Percentiles rank a stretch among this genome's conserved stretches.
Evolutionary conservation across 2,888 invertebrate species (phyloP).

Genomic region (Quadriops clusia): DNA sequence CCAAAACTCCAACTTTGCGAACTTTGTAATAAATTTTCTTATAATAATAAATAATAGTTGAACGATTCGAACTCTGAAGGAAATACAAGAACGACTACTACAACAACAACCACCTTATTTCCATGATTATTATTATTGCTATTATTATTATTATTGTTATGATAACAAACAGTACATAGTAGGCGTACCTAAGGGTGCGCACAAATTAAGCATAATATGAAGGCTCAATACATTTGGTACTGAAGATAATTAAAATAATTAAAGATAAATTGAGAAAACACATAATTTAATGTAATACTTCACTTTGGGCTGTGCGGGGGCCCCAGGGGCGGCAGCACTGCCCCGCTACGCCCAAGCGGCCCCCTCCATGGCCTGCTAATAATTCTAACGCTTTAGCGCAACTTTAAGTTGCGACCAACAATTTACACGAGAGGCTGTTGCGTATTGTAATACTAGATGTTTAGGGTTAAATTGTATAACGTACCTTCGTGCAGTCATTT

Average conservation of each 20-base stretch:
- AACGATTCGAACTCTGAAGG: too few relatives aligned
- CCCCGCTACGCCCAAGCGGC: conserved; percentile 17
- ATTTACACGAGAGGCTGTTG: conserved; percentile 38
- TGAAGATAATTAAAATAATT: conserved; percentile 15
- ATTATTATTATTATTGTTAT: too few relatives aligned
- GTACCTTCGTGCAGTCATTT: conserved; percentile 26
- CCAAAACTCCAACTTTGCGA: conserved; percentile 33
- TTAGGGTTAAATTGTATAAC: conserved; percentile 25
- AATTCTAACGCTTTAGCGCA: conserved; percentile 42
- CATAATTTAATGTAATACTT: too few relatives aligned
- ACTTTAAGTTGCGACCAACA: conserved; percentile 27
- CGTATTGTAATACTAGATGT: conserved; percentile 33
- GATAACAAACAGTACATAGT: too few relatives aligned
- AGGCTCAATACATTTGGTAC: conserved; percentile 18
- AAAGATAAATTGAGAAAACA: too few relatives aligned
- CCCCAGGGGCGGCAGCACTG: conserved; percentile 17
- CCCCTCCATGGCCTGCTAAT: conserved; percentile 23
- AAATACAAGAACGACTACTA: too few relatives aligned
- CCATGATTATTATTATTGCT: too few relatives aligned
- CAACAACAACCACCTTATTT: too few relatives aligned
- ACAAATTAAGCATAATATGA: too few relatives aligned
- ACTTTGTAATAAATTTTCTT: conserved; percentile 26
- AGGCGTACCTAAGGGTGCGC: not conserved
- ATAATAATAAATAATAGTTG: conserved; percentile 18
- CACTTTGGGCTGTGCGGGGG: conserved; percentile 12